Percentiles rank a stretch among this genome's conserved stretches.
phyloP scores from a whole-genome alignment of 2,888 invertebrate genomes.

The Monopis laevigella region DNA sequence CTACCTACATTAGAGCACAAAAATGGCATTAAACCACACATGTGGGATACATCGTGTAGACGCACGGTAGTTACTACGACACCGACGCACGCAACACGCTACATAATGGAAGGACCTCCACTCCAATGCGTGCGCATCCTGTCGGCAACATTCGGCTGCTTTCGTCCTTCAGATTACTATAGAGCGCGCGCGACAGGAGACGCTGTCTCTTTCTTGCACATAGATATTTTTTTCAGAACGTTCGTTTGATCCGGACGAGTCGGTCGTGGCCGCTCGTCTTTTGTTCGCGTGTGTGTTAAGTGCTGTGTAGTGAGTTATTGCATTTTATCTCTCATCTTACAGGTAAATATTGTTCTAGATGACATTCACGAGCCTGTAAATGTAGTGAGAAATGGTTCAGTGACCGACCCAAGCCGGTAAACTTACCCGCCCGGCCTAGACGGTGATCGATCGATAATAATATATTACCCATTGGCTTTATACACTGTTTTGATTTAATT shows the following conservation, averaged over 20 bases:
- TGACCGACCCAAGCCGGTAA: too few relatives aligned
- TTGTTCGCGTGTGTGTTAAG: slow-evolving; percentile 28
- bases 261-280: slow-evolving; percentile 53
- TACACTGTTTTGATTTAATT: slow-evolving; percentile 7
- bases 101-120: too few relatives aligned
- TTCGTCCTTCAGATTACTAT: background rate
- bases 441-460: slow-evolving; percentile 66
- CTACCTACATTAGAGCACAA: too few relatives aligned
- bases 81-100: too few relatives aligned
- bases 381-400: too few relatives aligned
- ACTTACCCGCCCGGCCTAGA: too few relatives aligned
- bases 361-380: too few relatives aligned
- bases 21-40: too few relatives aligned
- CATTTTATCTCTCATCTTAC: background rate
- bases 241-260: slow-evolving; percentile 31
- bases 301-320: slow-evolving; percentile 5
- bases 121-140: slow-evolving; percentile 8
- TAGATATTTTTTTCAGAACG: background rate
- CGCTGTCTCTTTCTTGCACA: background rate
- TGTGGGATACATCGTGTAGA: too few relatives aligned
- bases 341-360: slow-evolving; percentile 1
- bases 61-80: too few relatives aligned
- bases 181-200: background rate
- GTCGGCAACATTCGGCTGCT: background rate
- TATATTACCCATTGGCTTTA: too few relatives aligned